phyloP scores from a whole-genome alignment of 2,113 vertebrate genomes.

The Cynocephalus volans region DNA sequence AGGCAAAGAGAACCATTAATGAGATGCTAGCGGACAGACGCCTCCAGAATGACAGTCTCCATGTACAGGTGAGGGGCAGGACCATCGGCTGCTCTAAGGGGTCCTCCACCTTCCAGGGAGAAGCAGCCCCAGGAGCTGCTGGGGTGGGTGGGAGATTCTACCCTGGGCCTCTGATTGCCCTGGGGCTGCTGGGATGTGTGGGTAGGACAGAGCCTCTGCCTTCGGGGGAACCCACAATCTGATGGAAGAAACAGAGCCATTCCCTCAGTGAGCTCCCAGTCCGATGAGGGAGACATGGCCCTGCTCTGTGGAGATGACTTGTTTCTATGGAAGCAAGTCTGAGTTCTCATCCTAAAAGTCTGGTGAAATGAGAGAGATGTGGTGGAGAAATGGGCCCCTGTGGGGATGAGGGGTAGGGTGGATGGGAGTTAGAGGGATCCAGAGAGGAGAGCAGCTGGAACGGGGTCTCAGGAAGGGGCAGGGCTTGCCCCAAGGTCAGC shows the following conservation, averaged over 20 bases:
- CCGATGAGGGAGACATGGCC: background rate
- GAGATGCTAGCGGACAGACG: conserved; percentile 83
- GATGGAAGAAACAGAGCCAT: background rate
- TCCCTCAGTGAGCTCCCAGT: background rate
- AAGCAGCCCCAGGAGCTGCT: background rate
- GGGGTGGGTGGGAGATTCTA: background rate
- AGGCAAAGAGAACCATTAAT: conserved; percentile 77
- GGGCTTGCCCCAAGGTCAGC: background rate
- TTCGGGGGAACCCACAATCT: background rate
- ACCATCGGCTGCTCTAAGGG: background rate
- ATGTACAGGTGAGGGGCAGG: conserved; percentile 83
- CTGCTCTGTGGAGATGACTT: background rate
- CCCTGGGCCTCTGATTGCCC: background rate
- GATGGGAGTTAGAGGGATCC: background rate
- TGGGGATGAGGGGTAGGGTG: background rate
- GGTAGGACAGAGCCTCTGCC: background rate
- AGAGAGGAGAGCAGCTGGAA: background rate
- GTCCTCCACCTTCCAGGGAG: background rate
- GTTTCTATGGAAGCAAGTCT: accelerated
- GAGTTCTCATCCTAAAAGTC: background rate
- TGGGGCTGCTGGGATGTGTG: background rate
- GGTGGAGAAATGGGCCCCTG: background rate
- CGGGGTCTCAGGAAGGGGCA: background rate
- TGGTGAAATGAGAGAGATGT: background rate
- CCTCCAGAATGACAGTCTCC: conserved; percentile 75